Conservation (phyloP, 2,797 vertebrate genomes). For the Natrix natrix region DNA sequence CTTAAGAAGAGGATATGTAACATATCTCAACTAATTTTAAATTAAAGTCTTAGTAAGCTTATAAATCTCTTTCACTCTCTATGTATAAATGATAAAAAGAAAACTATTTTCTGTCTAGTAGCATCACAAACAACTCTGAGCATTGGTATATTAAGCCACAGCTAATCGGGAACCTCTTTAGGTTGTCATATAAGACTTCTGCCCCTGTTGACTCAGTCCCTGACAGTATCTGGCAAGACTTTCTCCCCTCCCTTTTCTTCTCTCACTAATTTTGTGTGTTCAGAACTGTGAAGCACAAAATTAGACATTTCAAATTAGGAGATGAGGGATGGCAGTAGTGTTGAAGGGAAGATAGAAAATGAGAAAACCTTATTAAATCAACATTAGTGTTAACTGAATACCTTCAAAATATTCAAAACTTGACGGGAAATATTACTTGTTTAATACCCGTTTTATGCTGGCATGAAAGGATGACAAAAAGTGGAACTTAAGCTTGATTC, state of each 20-base stretch:
- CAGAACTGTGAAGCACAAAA: constrained; percentile 75
- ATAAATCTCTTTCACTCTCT: constrained; percentile 35
- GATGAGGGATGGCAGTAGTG: constrained; percentile 29
- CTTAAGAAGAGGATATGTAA: constrained; percentile 38
- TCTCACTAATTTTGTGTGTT: constrained; percentile 65
- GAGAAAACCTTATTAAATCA: constrained; percentile 74
- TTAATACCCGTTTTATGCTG: constrained; percentile 42
- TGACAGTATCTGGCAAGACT: constrained; percentile 51
- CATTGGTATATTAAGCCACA: constrained; percentile 40
- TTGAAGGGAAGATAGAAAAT: constrained; percentile 43
- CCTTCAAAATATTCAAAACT: constrained; percentile 59
- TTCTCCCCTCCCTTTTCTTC: constrained; percentile 53
- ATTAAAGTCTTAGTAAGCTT: constrained; percentile 50
- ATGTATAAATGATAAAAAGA: constrained; percentile 48
- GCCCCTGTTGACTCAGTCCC: constrained; percentile 60
- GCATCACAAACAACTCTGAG: constrained; percentile 35
- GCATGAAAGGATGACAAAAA: constrained; percentile 42
- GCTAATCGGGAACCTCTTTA: constrained; percentile 46
- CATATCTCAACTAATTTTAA: constrained; percentile 52
- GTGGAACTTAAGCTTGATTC: constrained; percentile 15
- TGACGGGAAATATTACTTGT: constrained; percentile 63
- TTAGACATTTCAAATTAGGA: constrained; percentile 72
- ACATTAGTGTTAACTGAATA: constrained; percentile 68
- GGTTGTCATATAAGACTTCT: constrained; percentile 41
- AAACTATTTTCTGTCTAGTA: constrained; percentile 45